These are phyloP conservation scores for Oryzias celebensis DNA, from an alignment of 2,113 vertebrate genomes.

Conservation along the genomic window DNA sequence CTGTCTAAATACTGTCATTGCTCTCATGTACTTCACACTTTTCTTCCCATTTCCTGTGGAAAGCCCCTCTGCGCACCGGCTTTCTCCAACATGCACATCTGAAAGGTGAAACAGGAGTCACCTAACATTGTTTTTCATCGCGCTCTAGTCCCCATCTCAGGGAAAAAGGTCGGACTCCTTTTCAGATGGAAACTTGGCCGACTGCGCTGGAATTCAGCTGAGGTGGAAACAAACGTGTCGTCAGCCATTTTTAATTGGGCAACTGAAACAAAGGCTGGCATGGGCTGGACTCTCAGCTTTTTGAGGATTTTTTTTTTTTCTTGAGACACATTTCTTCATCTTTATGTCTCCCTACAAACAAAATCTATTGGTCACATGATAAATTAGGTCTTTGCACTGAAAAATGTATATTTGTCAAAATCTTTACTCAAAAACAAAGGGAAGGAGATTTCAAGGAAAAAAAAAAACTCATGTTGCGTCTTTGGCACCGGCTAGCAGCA, in stretches of 20 bases:
- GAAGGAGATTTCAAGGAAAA: not conserved
- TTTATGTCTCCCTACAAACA: not conserved
- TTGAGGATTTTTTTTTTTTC: not conserved
- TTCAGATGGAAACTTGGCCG: not conserved
- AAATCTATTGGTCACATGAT: no score
- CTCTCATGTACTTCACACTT: not conserved
- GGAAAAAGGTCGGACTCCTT: not conserved
- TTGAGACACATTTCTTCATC: not conserved
- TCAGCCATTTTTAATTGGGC: not conserved
- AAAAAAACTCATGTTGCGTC: conserved; percentile 3
- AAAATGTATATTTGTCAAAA: not conserved
- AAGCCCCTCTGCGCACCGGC: conserved; percentile 3
- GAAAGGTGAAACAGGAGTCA: no score
- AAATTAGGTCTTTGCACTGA: no score
- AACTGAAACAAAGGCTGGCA: not conserved
- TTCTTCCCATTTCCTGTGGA: conserved; percentile 43
- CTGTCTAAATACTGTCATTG: not conserved
- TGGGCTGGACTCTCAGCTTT: not conserved
- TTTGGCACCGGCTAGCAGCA: conserved; percentile 72
- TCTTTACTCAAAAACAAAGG: no score
- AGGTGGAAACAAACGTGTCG: not conserved
- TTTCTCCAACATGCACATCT: no score
- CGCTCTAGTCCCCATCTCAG: not conserved
- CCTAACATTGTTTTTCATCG: no score
- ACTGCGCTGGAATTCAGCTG: not conserved